These are phyloP conservation scores for Tyrannus savana DNA, from an alignment of 2,113 vertebrate genomes.

Conservation along the genomic window DNA sequence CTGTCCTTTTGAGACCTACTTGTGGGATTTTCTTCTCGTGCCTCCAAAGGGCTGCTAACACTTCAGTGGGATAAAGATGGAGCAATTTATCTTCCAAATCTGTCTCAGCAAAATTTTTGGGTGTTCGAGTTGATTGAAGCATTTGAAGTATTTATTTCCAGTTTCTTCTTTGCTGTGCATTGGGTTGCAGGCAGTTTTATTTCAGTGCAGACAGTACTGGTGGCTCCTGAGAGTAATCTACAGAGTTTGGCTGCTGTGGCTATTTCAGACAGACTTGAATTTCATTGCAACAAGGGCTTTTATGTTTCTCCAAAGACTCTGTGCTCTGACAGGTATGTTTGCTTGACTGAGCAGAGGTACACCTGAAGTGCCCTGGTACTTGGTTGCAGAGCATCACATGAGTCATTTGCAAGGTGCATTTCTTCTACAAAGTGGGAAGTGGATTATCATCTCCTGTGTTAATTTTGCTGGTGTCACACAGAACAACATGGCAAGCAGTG, in stretches of 20 bases:
- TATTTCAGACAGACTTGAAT: neutral
- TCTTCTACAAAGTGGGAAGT: neutral
- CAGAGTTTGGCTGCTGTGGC: neutral
- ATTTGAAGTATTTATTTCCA: neutral
- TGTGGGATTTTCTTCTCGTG: neutral
- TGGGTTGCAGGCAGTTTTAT: neutral
- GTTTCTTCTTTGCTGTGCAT: neutral
- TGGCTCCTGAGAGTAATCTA: neutral
- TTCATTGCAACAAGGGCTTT: neutral
- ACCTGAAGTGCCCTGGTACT: neutral
- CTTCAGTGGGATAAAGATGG: neutral
- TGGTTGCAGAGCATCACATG: neutral
- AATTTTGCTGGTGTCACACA: neutral
- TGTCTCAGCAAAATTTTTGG: neutral
- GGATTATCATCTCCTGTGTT: neutral
- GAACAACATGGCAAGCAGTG: neutral
- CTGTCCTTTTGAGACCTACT: neutral
- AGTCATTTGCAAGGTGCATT: neutral
- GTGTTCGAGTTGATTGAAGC: neutral
- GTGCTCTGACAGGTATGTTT: neutral
- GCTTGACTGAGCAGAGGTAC: neutral
- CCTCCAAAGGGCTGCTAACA: neutral
- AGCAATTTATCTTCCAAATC: neutral
- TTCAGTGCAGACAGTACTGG: neutral
- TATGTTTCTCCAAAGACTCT: neutral